A percentile compares a stretch with the other conserved stretches of the same genome.
These are phyloP conservation scores for Hoplias malabaricus DNA, from an alignment of 2,113 vertebrate species.

Conservation along the genomic window DNA sequence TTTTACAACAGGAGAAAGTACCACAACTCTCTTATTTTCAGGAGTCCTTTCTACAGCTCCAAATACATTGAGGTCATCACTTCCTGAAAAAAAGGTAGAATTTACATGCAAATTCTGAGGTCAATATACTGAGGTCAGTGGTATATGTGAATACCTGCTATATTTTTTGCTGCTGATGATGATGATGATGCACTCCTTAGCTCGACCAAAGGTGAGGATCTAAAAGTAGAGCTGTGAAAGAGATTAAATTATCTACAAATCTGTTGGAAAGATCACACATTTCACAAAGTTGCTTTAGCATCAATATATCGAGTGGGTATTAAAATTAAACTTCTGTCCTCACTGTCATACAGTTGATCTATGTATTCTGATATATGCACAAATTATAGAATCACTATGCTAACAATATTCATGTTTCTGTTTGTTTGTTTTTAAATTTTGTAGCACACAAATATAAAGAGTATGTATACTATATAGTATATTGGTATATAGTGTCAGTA, in stretches of 20 bases:
- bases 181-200: background rate
- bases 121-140: no score
- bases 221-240: background rate
- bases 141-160: slow-evolving; percentile 13
- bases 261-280: background rate
- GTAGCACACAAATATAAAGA: no score
- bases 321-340: no score
- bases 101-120: background rate
- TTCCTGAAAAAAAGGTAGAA: background rate
- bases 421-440: no score
- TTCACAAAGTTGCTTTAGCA: no score
- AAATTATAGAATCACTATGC: no score
- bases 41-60: slow-evolving; percentile 12
- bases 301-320: no score
- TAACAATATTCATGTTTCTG: no score
- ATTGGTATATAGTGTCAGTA: no score
- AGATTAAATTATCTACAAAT: background rate
- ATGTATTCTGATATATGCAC: no score
- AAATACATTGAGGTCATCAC: background rate
- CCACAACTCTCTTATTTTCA: background rate
- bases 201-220: background rate
- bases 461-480: no score
- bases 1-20: slow-evolving; percentile 15
- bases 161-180: background rate
- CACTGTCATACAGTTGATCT: no score